These are phyloP conservation scores for Bergia puertoricense DNA, from an alignment of 92 coral and sea anemone species.

Conservation along the genomic window DNA sequence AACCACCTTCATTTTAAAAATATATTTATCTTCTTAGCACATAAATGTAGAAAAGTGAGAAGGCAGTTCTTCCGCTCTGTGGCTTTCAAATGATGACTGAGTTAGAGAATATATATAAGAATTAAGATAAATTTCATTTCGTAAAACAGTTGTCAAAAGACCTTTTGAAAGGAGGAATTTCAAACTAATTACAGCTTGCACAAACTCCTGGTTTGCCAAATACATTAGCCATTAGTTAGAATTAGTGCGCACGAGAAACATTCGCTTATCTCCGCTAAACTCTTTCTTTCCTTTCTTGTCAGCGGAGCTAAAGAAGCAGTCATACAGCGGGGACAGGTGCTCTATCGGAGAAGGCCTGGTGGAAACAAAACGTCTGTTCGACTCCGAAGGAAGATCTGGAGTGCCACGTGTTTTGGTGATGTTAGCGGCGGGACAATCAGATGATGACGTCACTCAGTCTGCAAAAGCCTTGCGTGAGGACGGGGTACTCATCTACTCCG, in stretches of 20 bases:
- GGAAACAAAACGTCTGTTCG: conserved; percentile 46
- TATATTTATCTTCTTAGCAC: too few species aligned
- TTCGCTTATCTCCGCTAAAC: too few species aligned
- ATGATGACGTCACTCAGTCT: conserved; percentile 67
- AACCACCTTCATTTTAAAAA: too few species aligned
- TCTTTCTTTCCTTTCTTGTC: neutral
- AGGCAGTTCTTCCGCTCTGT: too few species aligned
- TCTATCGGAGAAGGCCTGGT: conserved; percentile 48
- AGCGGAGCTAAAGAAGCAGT: conserved; percentile 27
- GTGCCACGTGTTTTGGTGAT: conserved; percentile 65
- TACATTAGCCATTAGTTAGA: neutral
- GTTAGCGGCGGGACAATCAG: conserved; percentile 77
- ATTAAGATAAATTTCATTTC: neutral
- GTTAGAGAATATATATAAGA: neutral
- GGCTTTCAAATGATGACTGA: neutral
- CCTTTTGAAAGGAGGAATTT: neutral
- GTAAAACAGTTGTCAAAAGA: neutral
- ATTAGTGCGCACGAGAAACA: too few species aligned
- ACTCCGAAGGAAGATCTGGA: conserved; percentile 56
- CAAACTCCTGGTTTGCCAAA: too few species aligned
- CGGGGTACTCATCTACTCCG: conserved; percentile 67
- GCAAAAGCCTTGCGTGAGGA: conserved; percentile 57
- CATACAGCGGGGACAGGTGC: conserved; percentile 37
- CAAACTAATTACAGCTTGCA: neutral
- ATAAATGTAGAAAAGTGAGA: too few species aligned